These are phyloP conservation scores for Cephus nigrinus DNA, from an alignment of 2,888 invertebrate genomes.

Conservation along the genomic window DNA sequence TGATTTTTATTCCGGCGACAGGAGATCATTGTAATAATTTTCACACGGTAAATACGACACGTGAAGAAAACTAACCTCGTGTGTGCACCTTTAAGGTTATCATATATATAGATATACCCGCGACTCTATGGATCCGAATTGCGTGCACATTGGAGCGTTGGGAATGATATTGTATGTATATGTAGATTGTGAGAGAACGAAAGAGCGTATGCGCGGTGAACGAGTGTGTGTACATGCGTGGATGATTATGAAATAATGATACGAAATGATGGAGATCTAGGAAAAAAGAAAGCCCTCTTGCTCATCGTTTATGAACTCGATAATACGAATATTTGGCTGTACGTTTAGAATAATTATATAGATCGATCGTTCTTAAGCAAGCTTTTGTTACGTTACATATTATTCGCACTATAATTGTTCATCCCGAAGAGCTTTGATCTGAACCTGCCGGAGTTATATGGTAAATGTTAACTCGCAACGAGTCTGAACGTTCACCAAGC, in stretches of 20 bases:
- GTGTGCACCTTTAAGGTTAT: conserved; percentile 4
- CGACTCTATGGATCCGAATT: conserved; percentile 2
- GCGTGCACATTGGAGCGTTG: conserved; percentile 11
- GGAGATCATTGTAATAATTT: conserved; percentile 15
- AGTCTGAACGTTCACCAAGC: conserved; percentile 12
- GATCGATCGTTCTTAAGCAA: background rate
- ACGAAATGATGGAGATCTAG: background rate
- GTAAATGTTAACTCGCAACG: background rate
- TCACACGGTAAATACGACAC: background rate
- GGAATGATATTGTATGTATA: conserved; percentile 8
- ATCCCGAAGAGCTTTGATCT: background rate
- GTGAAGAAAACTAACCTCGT: background rate
- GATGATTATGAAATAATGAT: background rate
- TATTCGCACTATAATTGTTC: background rate
- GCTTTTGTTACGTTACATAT: background rate
- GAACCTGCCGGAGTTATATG: background rate
- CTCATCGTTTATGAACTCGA: conserved; percentile 13
- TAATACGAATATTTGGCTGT: conserved; percentile 17
- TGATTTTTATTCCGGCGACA: conserved; percentile 1
- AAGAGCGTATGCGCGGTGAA: background rate
- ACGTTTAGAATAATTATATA: conserved; percentile 12
- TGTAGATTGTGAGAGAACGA: background rate
- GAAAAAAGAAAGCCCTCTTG: conserved; percentile 10
- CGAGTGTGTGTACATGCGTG: background rate
- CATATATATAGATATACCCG: background rate